Base-by-base conservation (phyloP, 2,113 vertebrate genomes). In the Hemiscyllium ocellatum region DNA sequence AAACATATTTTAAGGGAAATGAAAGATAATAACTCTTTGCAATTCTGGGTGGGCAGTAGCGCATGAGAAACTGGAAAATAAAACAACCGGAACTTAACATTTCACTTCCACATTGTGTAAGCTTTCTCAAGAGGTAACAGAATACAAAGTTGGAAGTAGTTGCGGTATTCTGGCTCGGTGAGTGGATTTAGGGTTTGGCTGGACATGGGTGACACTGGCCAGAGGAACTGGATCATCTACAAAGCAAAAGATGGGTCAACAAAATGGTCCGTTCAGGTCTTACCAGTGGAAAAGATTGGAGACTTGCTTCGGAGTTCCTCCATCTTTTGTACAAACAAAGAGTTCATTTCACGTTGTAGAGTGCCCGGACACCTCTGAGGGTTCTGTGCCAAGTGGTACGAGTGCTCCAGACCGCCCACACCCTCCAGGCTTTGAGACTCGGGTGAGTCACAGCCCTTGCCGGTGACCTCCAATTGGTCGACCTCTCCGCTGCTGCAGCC, bases 261-360 rank as follows among this genome's bases (percentile, higher is more conserved):
- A 93, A 93, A 93, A 93, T 89, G 96, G 96, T 96, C 96, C 97
- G 96, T 96, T 96, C 97, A 94, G 89, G 96, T 97, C 99, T 99
- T 99, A 99, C 99, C 99, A 80, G 98, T 96, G 96, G 98, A 98
- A 97, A 99, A 98, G 97, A 99, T 97, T 96, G 99, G 98, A 96
- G 98, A 98, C 97, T 98, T 98, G 97, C 98, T 98, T 97, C 98
- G 98, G 97, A 99, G 98, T 98, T 99, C 99, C 96, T 99, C 98
- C 98, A 99, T 97, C 97, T 99, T 99, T 98, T 98, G 98, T 96
- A 98, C 96, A 96, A 99, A 99, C 97, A 99, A 98, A 96, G 98
- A 98, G 8, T 99, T 99, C 98, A 99, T 99, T 98, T 99, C 99
- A 76, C 98, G 97, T 97, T 99, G 99, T 87, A 99, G 98, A 96